Evolutionary conservation across 1,140 invertebrate species (phyloP).

Genomic region (Aphaenogaster rudis): DNA sequence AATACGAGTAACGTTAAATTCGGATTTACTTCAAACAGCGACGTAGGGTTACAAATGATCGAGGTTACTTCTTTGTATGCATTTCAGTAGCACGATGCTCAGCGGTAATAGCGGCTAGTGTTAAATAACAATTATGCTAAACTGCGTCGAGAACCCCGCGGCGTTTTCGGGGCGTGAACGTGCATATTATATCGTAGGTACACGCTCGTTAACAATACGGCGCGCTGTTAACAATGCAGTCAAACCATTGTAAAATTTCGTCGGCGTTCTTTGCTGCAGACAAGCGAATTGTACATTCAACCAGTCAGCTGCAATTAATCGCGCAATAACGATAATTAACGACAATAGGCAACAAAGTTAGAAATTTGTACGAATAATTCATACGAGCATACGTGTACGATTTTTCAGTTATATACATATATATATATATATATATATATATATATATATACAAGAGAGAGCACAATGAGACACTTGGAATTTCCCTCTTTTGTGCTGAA

Average conservation of each 20-base stretch:
- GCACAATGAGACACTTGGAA: neutral
- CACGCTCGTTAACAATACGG: constrained; percentile 58
- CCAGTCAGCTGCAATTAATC: constrained; percentile 62
- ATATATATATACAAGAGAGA: neutral
- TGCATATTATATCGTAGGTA: constrained; percentile 35
- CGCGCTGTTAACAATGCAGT: constrained; percentile 67
- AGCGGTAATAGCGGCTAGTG: constrained; percentile 35
- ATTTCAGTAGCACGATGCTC: constrained; percentile 15
- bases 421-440: too few species aligned
- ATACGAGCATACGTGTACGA: neutral
- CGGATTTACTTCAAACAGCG: constrained; percentile 24
- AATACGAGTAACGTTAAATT: constrained; percentile 17
- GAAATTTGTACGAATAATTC: constrained; percentile 10
- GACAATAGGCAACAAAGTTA: neutral
- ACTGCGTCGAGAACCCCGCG: constrained; percentile 41
- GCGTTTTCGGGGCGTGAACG: constrained; percentile 49
- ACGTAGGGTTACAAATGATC: constrained; percentile 39
- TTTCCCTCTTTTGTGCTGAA: neutral
- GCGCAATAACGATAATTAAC: constrained; percentile 56
- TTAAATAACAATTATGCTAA: constrained; percentile 77
- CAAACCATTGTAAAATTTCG: constrained; percentile 67
- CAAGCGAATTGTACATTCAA: constrained; percentile 16
- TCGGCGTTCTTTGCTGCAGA: constrained; percentile 17
- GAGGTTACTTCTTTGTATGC: constrained; percentile 45
- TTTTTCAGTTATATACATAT: neutral